Evolutionary conservation across 2,113 vertebrate species (phyloP), one percentile per base, ranked within the genome.

Genomic region (Psettodes erumei): DNA sequence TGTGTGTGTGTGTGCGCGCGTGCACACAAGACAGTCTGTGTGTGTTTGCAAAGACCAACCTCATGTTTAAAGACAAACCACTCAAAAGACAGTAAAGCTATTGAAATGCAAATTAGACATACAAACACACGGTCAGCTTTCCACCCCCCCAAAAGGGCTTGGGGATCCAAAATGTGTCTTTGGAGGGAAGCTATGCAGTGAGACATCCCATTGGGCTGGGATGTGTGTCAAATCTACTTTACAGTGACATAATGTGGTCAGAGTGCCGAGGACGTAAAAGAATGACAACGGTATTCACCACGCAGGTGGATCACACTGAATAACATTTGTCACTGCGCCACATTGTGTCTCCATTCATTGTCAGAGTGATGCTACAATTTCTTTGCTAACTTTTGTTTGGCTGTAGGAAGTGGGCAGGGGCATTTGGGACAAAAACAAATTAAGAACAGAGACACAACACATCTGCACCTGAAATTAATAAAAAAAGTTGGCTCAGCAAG

Each of bases 31-130:
- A 63, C 38, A 37, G 45, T 28, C 51, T 42, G 51, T 69, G 71
- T 78, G 81, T 81, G 79, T 90, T 86, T 88, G 75, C 64, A 77
- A 76, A 69, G 60, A 51, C 71, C 50, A 83, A 77, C 72, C 86
- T 89, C 71, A 70, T 86, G 88, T 84, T 91, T 90, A 86, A 82
- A 90, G 82, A 89, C 85, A 90, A 87, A 87, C 75, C 67, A 85
- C 81, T 88, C 66, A 68, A 79, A 86, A 88, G 82, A 86, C 74
- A 85, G 85, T 86, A 83, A 84, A 79, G 75, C 83, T 40, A 86
- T 88, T 92, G 72, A 88, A 66, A 92, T 89, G 87, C 73, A 90
- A 87, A 91, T 89, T 16, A 79, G 71, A 89, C 73, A 90, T 71
- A 68, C 88, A 93, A 84, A 89, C 77, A 91, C 77, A 78, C 62